These are phyloP conservation scores for Drosophila truncata DNA, from an alignment of 1,140 invertebrate species.

Conservation along the genomic window DNA sequence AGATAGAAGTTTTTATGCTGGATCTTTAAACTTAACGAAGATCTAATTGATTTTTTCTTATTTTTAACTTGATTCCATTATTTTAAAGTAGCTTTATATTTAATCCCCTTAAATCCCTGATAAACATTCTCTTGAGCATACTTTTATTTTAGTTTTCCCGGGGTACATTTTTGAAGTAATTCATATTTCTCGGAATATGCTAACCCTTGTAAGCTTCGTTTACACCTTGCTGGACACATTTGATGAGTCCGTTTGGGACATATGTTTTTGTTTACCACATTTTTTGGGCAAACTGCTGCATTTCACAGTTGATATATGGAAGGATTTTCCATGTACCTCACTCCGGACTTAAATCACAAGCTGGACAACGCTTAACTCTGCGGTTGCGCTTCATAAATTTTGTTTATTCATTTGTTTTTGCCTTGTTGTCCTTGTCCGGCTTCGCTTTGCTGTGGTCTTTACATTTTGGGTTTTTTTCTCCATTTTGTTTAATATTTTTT, in stretches of 20 bases:
- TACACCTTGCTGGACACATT: constrained; percentile 20
- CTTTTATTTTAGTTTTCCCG: background rate
- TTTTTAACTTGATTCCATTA: background rate
- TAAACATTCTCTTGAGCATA: background rate
- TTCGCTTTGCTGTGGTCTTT: constrained; percentile 64
- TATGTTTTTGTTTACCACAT: constrained; percentile 11
- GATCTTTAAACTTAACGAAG: too few species aligned
- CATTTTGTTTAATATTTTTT: constrained; percentile 25
- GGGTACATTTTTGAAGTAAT: background rate
- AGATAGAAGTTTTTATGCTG: too few species aligned
- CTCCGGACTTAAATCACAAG: constrained; percentile 42
- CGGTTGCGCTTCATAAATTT: constrained; percentile 73
- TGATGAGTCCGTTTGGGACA: constrained; percentile 22
- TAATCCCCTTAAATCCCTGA: background rate
- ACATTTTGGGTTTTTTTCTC: constrained; percentile 24
- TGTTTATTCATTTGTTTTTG: constrained; percentile 74
- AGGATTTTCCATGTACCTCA: background rate
- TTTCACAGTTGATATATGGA: constrained; percentile 26
- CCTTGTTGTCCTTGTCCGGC: constrained; percentile 20
- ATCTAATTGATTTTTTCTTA: background rate
- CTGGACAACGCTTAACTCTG: constrained; percentile 66
- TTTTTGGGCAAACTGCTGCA: constrained; percentile 1
- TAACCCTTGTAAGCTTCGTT: background rate
- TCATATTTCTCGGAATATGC: background rate
- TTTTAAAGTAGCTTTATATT: background rate